These are phyloP conservation scores for Polymixis lichenea DNA, from an alignment of 2,888 invertebrate genomes.

Conservation along the genomic window DNA sequence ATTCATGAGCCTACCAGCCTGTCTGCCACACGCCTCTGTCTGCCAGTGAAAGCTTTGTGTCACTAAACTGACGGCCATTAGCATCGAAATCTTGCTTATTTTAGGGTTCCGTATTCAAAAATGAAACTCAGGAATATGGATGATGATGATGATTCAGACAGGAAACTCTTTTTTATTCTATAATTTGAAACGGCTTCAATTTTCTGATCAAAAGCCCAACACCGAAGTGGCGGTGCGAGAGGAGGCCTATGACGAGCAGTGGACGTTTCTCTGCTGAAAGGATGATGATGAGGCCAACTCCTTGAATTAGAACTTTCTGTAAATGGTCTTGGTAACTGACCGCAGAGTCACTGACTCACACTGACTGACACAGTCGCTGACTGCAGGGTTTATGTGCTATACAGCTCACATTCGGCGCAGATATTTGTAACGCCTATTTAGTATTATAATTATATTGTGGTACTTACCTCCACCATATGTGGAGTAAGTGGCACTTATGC, in stretches of 20 bases:
- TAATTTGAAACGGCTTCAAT: background rate
- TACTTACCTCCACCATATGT: background rate
- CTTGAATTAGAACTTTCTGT: background rate
- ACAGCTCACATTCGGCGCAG: background rate
- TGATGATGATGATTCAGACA: no score
- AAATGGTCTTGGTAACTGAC: background rate
- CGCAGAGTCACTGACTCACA: no score
- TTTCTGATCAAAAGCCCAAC: background rate
- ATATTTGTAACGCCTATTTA: background rate
- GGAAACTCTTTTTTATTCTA: background rate
- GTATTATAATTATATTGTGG: background rate
- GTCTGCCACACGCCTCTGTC: slow-evolving; percentile 48
- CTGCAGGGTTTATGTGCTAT: background rate
- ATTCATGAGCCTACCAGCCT: slow-evolving; percentile 37
- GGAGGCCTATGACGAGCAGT: no score
- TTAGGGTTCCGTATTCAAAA: slow-evolving; percentile 7
- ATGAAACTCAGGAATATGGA: background rate
- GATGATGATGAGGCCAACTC: background rate
- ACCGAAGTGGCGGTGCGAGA: no score
- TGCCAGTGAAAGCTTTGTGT: slow-evolving; percentile 30
- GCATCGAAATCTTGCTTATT: background rate
- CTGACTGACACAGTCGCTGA: no score
- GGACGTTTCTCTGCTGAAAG: no score
- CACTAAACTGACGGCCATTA: slow-evolving; percentile 19
- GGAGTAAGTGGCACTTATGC: slow-evolving; percentile 9